phyloP scores from a whole-genome alignment of 2,888 invertebrate species.

The Poecilobothrus nobilitatus region DNA sequence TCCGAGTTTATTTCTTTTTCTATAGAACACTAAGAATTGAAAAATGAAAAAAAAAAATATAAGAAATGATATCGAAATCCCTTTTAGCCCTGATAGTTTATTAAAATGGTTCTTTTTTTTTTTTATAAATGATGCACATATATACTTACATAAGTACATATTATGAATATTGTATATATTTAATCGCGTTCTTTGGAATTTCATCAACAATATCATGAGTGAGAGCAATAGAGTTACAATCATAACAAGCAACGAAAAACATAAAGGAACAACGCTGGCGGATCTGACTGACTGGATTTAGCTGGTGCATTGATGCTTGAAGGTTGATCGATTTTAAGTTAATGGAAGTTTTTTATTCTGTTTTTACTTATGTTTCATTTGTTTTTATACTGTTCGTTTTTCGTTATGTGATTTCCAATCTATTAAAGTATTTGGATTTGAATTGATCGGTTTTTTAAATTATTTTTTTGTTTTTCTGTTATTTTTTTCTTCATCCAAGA shows the following conservation, averaged over 20 bases:
- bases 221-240: background rate
- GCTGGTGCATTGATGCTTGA: slow-evolving; percentile 4
- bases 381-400: background rate
- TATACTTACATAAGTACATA: background rate
- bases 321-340: slow-evolving; percentile 4
- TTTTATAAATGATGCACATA: background rate
- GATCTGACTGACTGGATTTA: background rate
- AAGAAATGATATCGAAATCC: slow-evolving; percentile 1
- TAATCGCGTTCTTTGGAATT: background rate
- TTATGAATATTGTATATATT: background rate
- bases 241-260: background rate
- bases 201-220: background rate
- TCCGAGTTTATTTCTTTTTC: background rate
- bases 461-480: background rate
- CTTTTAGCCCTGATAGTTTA: background rate
- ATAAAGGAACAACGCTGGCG: background rate
- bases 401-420: background rate
- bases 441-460: background rate
- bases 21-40: background rate
- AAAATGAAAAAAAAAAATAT: background rate
- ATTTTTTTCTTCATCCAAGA: background rate
- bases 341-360: background rate
- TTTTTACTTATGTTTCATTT: background rate
- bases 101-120: background rate
- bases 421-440: background rate